These are phyloP conservation scores for Brotula barbata DNA, from an alignment of 2,797 vertebrate genomes.

Conservation along the genomic window DNA sequence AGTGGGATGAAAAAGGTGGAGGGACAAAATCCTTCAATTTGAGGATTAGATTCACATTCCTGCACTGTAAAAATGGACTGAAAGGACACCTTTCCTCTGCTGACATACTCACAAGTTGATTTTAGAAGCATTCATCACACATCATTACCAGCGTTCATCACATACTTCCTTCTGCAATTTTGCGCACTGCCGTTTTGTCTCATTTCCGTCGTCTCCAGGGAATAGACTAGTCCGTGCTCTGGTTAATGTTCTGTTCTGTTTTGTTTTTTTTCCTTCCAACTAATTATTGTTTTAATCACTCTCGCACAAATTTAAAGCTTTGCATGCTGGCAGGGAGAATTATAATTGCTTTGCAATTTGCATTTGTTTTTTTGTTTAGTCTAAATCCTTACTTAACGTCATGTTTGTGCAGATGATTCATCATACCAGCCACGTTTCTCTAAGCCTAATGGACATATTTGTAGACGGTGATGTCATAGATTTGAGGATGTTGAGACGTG, in stretches of 20 bases:
- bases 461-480: no score
- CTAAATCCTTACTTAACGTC: no score
- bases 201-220: background rate
- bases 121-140: conserved; percentile 1
- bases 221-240: background rate
- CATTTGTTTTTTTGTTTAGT: no score
- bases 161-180: background rate
- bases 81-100: conserved; percentile 10
- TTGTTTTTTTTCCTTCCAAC: background rate
- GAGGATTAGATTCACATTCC: conserved; percentile 38
- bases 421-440: no score
- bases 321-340: no score
- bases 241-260: background rate
- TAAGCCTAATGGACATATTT: no score
- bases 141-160: background rate
- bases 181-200: background rate
- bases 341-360: no score
- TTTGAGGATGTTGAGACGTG: no score
- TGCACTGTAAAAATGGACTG: conserved; percentile 3
- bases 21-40: conserved; percentile 37
- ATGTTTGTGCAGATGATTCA: no score
- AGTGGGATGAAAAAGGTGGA: conserved; percentile 32
- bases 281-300: no score
- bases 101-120: background rate
- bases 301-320: no score